Evolutionary conservation across 2,888 invertebrate genomes (phyloP).

Genomic region (Petrolisthes cinctipes): DNA sequence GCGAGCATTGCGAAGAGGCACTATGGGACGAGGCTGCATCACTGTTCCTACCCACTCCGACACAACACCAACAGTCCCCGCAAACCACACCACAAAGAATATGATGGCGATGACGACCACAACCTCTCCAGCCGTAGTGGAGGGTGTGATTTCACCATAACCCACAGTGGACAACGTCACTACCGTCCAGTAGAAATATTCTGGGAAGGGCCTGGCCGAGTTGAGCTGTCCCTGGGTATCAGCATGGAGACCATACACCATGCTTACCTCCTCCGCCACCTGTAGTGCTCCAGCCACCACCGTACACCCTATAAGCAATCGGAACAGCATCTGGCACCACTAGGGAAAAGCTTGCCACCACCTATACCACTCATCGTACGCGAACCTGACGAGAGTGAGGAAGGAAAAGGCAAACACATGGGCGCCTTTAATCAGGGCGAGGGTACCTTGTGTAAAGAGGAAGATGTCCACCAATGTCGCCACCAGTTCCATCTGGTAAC

Average conservation of each 20-base stretch:
- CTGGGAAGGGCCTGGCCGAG: neutral
- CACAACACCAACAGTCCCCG: neutral
- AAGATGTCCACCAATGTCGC: neutral
- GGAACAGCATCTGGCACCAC: neutral
- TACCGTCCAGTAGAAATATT: neutral
- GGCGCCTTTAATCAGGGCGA: neutral
- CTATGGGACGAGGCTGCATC: neutral
- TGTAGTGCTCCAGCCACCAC: neutral
- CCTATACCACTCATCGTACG: neutral
- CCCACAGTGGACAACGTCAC: slow-evolving; percentile 19
- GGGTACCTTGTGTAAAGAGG: neutral
- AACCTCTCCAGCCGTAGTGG: neutral
- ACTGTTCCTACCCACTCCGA: neutral
- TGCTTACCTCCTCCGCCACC: neutral
- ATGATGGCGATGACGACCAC: neutral
- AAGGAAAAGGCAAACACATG: neutral
- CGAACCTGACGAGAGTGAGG: neutral
- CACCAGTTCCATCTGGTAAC: neutral
- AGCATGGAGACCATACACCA: neutral
- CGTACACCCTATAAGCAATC: neutral
- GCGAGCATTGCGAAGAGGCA: neutral
- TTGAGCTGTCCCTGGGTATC: neutral
- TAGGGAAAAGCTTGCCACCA: neutral
- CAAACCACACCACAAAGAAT: slow-evolving; percentile 5
- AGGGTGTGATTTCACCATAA: slow-evolving; percentile 21